Base-by-base conservation (phyloP, 2,888 invertebrate genomes). In the Pristionchus mayeri region DNA sequence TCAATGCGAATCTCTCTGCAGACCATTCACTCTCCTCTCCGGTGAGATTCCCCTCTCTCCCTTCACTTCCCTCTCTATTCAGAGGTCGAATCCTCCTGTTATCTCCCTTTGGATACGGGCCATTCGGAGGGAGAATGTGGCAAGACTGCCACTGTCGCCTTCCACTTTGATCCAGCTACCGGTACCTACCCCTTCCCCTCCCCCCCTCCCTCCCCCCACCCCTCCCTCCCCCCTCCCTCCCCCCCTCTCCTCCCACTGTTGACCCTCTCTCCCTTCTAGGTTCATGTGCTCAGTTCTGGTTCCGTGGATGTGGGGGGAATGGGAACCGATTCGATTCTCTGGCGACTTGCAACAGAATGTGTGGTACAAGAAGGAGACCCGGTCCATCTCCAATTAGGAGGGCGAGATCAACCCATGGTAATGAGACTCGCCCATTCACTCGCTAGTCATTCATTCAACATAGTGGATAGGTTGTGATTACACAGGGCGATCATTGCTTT, bases 261-360 rank as follows among this genome's bases (percentile, higher is more conserved):
- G 37, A 50, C n/a, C 27, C 6, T 27, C 30, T 40, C n/a, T 75
- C 27, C 50, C 79, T 84, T 87, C 44, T 85, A 91, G 91, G 88
- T 21, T 87, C 86, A 80, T 92, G 92, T 79, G 89, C 89, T 11
- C 87, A 90, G 54, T 92, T 91, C 85, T 92, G 91, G 91, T 92
- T 88, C 85, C 85, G 91, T 60, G 91, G 91, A 18, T 91, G 91
- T 83, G 91, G 91, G 7, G 91, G 91, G n/a, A 91, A 91, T 79
- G 89, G 87, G 52, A 90, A 90, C 82, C 88, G 88, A 76, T 90
- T 90, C 84, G 86, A 87, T 54, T 88, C 89, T 2, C 87, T 87
- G 54, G 88, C 88, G 50, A 85, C 87, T 21, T 84, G 86, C 34
- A 71, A 84, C 37, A 57, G 79, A 71, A 60, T 78, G 18, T 85